phyloP scores from a whole-genome alignment of 2,888 invertebrate genomes.

The Spisula solida region DNA sequence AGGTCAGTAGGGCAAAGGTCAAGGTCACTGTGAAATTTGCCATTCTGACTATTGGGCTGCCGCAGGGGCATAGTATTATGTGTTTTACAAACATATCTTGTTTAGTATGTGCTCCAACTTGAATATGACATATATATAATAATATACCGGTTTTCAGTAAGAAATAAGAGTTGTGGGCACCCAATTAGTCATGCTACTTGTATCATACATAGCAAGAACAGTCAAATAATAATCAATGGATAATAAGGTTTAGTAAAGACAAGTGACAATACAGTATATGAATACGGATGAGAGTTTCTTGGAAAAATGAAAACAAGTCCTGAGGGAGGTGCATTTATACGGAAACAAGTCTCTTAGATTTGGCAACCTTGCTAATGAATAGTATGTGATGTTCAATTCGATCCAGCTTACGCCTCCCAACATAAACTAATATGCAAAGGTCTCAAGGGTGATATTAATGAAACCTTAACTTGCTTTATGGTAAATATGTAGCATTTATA shows the following conservation, averaged over 20 bases:
- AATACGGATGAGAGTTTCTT: neutral
- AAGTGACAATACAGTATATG: too few relatives aligned
- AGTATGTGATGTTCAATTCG: neutral
- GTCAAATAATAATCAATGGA: neutral
- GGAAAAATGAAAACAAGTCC: neutral
- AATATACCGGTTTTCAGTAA: too few relatives aligned
- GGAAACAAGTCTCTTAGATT: neutral
- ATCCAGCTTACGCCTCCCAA: neutral
- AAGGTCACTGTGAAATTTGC: too few relatives aligned
- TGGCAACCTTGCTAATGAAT: constrained; percentile 2
- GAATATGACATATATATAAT: too few relatives aligned
- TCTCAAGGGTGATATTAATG: constrained; percentile 17
- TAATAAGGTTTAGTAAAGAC: too few relatives aligned
- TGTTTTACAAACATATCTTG: too few relatives aligned
- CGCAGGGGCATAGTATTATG: too few relatives aligned
- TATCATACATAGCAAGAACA: neutral
- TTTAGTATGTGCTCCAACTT: too few relatives aligned
- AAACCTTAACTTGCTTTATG: constrained; percentile 24
- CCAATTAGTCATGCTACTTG: neutral
- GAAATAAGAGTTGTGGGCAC: too few relatives aligned
- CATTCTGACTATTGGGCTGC: too few relatives aligned
- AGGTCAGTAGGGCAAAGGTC: too few relatives aligned
- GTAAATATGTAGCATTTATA: constrained; percentile 13
- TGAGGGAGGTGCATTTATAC: neutral
- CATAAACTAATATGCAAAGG: neutral